A percentile compares a stretch with the other conserved stretches of the same genome.
These are phyloP conservation scores for Pterocles orientalis DNA, from an alignment of 2,113 vertebrate genomes.

Conservation along the genomic window DNA sequence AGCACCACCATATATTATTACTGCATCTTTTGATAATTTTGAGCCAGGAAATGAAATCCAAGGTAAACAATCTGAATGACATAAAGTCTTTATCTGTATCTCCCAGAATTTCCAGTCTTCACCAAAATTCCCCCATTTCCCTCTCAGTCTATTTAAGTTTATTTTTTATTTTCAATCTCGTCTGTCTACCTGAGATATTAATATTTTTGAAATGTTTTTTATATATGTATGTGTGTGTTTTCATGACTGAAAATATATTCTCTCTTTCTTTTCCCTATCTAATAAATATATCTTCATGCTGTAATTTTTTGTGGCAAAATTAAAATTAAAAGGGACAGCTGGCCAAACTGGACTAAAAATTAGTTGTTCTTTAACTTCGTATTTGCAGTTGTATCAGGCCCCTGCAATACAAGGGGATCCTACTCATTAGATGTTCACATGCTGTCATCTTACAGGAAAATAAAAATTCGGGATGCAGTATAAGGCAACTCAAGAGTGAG, in stretches of 20 bases:
- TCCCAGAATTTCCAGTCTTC: not conserved
- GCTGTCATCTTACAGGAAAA: not conserved
- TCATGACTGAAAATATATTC: not conserved
- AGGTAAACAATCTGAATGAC: slow-evolving; percentile 41
- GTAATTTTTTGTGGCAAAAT: not conserved
- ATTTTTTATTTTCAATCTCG: not conserved
- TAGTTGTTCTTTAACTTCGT: not conserved
- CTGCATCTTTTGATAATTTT: slow-evolving; percentile 58
- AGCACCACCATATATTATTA: slow-evolving; percentile 60
- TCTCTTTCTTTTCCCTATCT: not conserved
- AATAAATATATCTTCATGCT: not conserved
- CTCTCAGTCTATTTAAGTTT: not conserved
- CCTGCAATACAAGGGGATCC: not conserved
- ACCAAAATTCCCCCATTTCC: not conserved
- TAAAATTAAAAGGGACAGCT: not conserved
- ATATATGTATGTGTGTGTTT: not conserved
- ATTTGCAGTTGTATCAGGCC: not conserved
- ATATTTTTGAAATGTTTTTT: not conserved
- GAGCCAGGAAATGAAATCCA: slow-evolving; percentile 64
- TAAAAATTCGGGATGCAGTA: not conserved
- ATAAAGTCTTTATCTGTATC: not conserved
- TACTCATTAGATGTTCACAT: not conserved
- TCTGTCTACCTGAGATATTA: not conserved
- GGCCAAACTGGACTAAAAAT: not conserved
- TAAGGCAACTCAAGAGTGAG: not conserved